phyloP scores from a whole-genome alignment of 2,113 vertebrate species.

The Shinisaurus crocodilurus region DNA sequence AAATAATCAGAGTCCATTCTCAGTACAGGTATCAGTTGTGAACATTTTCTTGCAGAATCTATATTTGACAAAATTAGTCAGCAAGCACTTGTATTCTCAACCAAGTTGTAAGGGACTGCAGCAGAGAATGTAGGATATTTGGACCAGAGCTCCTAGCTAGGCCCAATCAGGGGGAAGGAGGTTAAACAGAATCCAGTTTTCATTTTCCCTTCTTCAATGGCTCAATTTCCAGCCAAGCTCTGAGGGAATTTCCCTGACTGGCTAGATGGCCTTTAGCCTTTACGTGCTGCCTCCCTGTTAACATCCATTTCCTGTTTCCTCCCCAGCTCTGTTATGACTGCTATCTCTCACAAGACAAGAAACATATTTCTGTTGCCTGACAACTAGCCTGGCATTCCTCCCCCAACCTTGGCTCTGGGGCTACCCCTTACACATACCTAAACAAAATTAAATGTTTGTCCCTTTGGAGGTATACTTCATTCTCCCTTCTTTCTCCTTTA shows the following conservation, averaged over 20 bases:
- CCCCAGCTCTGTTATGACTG: neutral
- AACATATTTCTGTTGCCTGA: neutral
- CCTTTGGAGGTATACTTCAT: neutral
- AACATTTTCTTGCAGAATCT: neutral
- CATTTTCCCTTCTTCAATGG: neutral
- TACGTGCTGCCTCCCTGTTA: neutral
- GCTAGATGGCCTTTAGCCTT: neutral
- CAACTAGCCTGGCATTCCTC: neutral
- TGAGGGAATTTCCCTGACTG: neutral
- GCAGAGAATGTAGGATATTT: neutral
- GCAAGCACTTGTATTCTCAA: neutral
- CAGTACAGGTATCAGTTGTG: too few species aligned
- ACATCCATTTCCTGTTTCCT: neutral
- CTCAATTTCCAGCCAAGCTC: neutral
- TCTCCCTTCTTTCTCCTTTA: neutral
- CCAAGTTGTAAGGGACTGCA: neutral
- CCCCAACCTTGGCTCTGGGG: neutral
- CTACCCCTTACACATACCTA: too few species aligned
- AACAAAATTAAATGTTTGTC: neutral
- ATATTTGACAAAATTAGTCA: neutral
- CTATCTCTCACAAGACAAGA: neutral
- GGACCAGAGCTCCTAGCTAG: neutral
- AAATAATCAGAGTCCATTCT: neutral
- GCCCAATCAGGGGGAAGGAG: neutral
- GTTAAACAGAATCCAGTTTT: neutral